These are phyloP conservation scores for Sylvia atricapilla DNA, from an alignment of 2,113 vertebrate genomes.

Conservation along the genomic window DNA sequence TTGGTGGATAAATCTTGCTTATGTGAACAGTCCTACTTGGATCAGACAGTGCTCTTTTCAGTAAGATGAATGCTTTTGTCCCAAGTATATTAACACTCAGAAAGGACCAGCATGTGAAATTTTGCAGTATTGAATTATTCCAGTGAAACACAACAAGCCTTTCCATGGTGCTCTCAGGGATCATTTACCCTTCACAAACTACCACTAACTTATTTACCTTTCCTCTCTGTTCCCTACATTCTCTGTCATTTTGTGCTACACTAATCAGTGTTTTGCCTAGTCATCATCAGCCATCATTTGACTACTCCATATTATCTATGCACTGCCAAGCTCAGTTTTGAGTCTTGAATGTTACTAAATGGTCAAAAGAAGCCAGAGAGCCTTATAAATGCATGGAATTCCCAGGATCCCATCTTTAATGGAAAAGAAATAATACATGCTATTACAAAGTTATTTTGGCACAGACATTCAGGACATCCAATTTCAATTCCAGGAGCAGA, in stretches of 20 bases:
- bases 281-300: background rate
- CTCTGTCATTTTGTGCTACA: background rate
- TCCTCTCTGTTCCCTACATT: background rate
- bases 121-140: background rate
- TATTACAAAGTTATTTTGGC: background rate
- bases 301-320: background rate
- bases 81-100: background rate
- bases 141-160: background rate
- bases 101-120: background rate
- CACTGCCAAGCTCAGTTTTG: background rate
- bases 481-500: background rate
- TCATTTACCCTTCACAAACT: background rate
- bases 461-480: background rate
- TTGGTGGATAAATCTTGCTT: background rate
- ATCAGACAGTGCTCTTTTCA: background rate
- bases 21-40: background rate
- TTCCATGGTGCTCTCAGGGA: background rate
- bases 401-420: background rate
- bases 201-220: background rate
- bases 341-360: background rate
- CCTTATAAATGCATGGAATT: background rate
- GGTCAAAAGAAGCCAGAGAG: background rate
- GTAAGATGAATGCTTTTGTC: background rate
- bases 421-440: background rate
- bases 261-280: background rate